Base-by-base conservation (phyloP, 1,140 invertebrate species). In the Heliothis virescens region DNA sequence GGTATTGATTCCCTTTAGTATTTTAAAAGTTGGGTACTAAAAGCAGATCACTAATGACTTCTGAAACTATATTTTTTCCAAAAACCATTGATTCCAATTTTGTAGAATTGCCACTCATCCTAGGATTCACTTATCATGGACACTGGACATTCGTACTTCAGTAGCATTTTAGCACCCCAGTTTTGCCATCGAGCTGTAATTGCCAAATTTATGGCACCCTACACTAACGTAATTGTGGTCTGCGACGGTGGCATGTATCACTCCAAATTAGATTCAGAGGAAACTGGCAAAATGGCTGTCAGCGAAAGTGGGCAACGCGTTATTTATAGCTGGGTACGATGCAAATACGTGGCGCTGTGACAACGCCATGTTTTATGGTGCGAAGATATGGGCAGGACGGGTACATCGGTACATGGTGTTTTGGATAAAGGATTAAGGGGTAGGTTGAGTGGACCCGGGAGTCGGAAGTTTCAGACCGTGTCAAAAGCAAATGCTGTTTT, bases 171-270 rank as follows among this genome's bases (percentile, higher is more conserved):
- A 93, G 80, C 69, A 79, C 55, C 80, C 83, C 82, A 87, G 85
- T 90, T 90, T 91, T 89, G 86, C 82, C 86, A 91, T 91, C 82
- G 82, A 83, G 85, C 52, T 88, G 90, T 94, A 92, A 94, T 94
- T 94, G 91, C 88, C 88, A 92, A 94, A 94, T 94, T 94, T 92
- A 94, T 92, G 86, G 87, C 89, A 81, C 85, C 89, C 91, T 81
- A 89, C 87, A 87, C 88, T 91, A 93, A 92, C 90, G 89, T 86
- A 89, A 92, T 92, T 94, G 91, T 89, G 92, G 91, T 77, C 81
- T 83, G 86, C 80, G 87, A 87, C 90, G 84, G 87, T 87, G 89
- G 86, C 85, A 88, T 90, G 90, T 91, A 93, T 92, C 92, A 91
- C 86, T 90, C 86, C 83, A 92, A 94, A 94, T 94, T 94, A 92